Evolutionary conservation across 2,113 vertebrate species (phyloP).

Genomic region (Meleagris gallopavo): DNA sequence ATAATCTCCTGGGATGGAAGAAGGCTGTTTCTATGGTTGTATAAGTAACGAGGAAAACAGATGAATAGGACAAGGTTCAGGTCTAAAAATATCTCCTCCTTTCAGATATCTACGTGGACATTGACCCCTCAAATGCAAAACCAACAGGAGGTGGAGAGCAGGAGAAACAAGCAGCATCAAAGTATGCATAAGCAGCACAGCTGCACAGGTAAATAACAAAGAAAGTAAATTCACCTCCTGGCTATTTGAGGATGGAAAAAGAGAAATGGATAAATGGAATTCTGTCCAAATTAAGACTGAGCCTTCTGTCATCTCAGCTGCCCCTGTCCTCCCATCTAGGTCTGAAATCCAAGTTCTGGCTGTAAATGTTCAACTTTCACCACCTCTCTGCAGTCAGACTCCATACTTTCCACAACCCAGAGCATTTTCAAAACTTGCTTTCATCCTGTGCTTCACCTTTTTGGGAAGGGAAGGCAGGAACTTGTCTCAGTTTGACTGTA

Average conservation of each 20-base stretch:
- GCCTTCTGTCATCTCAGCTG: neutral
- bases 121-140: neutral
- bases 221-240: neutral
- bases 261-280: neutral
- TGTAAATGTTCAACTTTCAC: neutral
- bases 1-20: slow-evolving; percentile 31
- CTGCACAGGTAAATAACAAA: neutral
- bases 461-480: accelerated
- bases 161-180: neutral
- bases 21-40: slow-evolving; percentile 57
- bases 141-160: neutral
- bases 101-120: neutral
- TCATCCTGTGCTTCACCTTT: neutral
- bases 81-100: slow-evolving; percentile 56
- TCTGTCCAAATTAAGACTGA: neutral
- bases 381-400: neutral
- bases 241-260: neutral
- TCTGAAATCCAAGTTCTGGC: neutral
- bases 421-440: neutral
- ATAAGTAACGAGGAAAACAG: slow-evolving; percentile 39
- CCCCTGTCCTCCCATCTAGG: neutral
- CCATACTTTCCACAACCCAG: neutral
- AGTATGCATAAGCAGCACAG: neutral
- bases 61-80: slow-evolving; percentile 28
- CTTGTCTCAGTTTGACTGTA: neutral